Base-by-base conservation (phyloP, 92 coral and sea anemone genomes). In the Parazoanthus darwini region DNA sequence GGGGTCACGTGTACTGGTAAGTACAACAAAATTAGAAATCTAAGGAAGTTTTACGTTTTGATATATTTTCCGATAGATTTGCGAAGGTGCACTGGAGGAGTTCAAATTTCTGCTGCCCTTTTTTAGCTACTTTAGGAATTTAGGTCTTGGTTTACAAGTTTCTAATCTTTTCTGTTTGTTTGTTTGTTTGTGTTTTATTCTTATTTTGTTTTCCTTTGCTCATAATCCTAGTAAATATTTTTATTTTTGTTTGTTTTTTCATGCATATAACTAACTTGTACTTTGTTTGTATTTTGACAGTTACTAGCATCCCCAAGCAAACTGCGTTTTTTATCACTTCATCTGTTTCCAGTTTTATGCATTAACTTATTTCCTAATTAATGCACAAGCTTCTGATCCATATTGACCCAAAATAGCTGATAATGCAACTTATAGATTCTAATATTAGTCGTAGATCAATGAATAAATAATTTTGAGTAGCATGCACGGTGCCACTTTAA, bases 1-100 rank as follows among this genome's bases (percentile, higher is more conserved):
- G 95, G 95, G 39, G 92, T 91, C 70, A 54, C 77, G 33, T 93
- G 95, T 65, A 44, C 26, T 8, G 95, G 95, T 93, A 80, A 81
- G 92, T 63, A 22, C 70, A 3, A 63, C 70, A 23, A 8, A 18
- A 22, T 22, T 63, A 7, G 26, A 20, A 18, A 2, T 22, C 22
- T 20, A 26, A 29, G 33, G 33, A 29, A 29, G 33, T 29, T 63
- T 22, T 22, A 3, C 18, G 22, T 58, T 13, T 14, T 58, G 70
- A 63, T 63, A 5, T 63, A 2, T 63, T 6, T 63, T 23, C 25
- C 59, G 59, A 54, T 54, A 48, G 59, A 10, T 54, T 54, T 54
- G 20, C 59, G 18, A 54, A 54, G 18, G 0, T 54, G 16, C 16
- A 54, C 4, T 54, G 16, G 18, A 54, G 14, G 0, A 14, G 2